These are phyloP conservation scores for Ceraclea dissimilis DNA, from an alignment of 2,888 invertebrate genomes.

Conservation along the genomic window DNA sequence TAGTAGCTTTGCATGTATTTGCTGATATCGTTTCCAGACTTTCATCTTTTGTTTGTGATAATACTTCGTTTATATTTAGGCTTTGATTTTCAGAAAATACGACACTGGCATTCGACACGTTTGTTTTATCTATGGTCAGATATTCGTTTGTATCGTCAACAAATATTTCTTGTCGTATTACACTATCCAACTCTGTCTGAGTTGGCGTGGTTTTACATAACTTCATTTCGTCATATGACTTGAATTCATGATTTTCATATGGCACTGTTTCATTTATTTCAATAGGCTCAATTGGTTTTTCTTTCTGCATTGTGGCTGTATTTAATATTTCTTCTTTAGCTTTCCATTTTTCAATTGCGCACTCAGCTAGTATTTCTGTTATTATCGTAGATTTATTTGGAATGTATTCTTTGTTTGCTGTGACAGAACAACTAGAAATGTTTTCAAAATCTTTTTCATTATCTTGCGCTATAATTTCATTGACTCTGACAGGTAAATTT, in stretches of 20 bases:
- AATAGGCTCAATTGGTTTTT: constrained; percentile 19
- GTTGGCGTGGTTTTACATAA: not conserved
- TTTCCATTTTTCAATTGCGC: constrained; percentile 12
- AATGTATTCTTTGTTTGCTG: constrained; percentile 18
- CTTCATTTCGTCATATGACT: not conserved
- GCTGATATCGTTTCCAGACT: not conserved
- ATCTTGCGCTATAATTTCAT: constrained; percentile 24
- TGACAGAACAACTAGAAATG: not conserved
- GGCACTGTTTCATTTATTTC: constrained; percentile 18
- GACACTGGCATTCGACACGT: not conserved
- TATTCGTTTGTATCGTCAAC: not conserved
- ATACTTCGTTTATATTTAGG: not conserved
- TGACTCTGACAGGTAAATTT: constrained; percentile 34
- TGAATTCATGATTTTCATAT: constrained; percentile 8
- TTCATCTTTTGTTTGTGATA: not conserved
- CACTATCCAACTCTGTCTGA: constrained; percentile 18
- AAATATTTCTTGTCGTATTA: constrained; percentile 4
- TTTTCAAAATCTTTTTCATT: constrained; percentile 15
- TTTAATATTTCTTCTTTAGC: constrained; percentile 5
- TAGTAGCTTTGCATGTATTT: not conserved
- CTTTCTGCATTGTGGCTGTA: constrained; percentile 17
- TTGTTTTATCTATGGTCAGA: not conserved
- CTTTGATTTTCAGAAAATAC: not conserved
- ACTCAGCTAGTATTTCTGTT: constrained; percentile 18
- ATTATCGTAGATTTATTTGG: constrained; percentile 16